A percentile compares a stretch with the other conserved stretches of the same genome.
These are phyloP conservation scores for Rhinopomastus cyanomelas DNA, from an alignment of 2,113 vertebrate genomes.

Conservation along the genomic window DNA sequence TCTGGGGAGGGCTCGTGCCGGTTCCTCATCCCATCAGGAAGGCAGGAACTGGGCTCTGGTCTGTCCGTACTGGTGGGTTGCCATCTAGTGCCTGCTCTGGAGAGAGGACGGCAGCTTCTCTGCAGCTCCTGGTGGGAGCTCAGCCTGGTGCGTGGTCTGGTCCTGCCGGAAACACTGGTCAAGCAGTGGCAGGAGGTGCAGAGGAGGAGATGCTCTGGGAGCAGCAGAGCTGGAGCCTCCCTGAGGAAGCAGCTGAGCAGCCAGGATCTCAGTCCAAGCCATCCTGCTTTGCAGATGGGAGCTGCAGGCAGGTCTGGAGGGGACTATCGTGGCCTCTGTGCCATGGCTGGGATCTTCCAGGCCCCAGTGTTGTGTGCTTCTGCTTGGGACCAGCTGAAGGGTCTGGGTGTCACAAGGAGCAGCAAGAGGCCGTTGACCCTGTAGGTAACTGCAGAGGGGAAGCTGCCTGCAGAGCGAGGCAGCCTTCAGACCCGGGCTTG, in stretches of 20 bases:
- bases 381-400: not conserved
- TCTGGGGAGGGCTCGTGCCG: not conserved
- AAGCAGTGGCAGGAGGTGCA: not conserved
- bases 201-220: not conserved
- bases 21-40: not conserved
- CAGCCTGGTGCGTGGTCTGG: not conserved
- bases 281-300: not conserved
- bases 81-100: not conserved
- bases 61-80: not conserved
- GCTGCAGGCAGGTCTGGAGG: not conserved
- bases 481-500: too few species aligned
- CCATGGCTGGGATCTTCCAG: accelerated
- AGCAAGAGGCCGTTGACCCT: too few species aligned
- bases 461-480: too few species aligned
- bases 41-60: not conserved
- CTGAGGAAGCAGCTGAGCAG: not conserved
- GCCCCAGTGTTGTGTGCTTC: too few species aligned
- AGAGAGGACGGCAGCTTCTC: not conserved
- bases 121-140: not conserved
- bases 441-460: too few species aligned
- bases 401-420: not conserved
- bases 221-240: not conserved
- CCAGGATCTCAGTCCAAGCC: not conserved
- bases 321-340: not conserved
- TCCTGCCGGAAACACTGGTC: not conserved